Conservation (phyloP, 2,797 vertebrate genomes). For the Astyanax mexicanus region DNA sequence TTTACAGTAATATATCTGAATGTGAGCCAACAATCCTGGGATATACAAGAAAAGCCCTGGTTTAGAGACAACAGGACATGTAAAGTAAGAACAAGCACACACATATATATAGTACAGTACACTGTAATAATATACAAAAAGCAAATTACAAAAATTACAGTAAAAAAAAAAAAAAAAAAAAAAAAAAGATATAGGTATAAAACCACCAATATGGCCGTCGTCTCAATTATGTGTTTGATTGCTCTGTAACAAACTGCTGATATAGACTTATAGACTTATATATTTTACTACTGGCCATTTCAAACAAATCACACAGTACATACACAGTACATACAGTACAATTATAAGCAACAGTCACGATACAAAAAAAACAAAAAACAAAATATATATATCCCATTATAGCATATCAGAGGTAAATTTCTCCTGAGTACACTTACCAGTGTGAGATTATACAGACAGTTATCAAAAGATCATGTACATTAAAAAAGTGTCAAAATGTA, state of each 20-base stretch:
- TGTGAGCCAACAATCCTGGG: neutral
- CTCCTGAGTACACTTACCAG: slow-evolving; percentile 44
- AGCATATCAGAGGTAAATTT: slow-evolving; percentile 27
- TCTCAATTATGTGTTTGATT: neutral
- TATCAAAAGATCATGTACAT: slow-evolving; percentile 29
- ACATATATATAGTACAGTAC: too few relatives aligned
- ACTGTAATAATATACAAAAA: neutral
- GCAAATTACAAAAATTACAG: too few relatives aligned
- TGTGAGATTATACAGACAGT: slow-evolving; percentile 13
- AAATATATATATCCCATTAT: slow-evolving; percentile 19
- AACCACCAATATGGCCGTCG: neutral
- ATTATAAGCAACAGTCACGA: neutral
- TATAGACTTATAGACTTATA: too few relatives aligned
- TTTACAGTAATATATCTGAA: neutral
- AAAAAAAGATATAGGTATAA: neutral
- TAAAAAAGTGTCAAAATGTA: slow-evolving; percentile 3
- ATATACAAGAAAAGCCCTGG: neutral
- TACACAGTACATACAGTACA: slow-evolving; percentile 11
- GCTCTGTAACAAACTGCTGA: neutral
- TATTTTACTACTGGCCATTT: neutral
- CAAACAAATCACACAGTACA: neutral
- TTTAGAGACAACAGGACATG: neutral
- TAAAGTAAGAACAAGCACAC: neutral
- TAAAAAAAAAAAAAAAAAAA: too few relatives aligned
- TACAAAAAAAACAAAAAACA: slow-evolving; percentile 1